Evolutionary conservation across 2,888 invertebrate genomes (phyloP).

Genomic region (Synanthedon myopaeformis): DNA sequence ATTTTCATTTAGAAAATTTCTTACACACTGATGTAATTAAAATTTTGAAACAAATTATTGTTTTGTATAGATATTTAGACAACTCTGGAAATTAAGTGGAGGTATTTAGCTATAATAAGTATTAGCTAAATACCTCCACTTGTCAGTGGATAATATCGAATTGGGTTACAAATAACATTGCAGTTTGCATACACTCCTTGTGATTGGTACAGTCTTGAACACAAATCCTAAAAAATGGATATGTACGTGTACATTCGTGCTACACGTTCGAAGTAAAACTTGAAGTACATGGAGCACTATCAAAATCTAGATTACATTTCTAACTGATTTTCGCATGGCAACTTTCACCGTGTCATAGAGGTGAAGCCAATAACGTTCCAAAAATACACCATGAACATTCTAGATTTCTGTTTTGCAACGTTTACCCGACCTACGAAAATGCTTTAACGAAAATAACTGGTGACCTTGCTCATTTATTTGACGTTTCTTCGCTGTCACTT

Average conservation of each 20-base stretch:
- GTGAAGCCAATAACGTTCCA: conserved; percentile 31
- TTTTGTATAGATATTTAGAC: no score
- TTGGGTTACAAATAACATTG: no score
- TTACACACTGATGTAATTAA: no score
- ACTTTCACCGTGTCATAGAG: conserved; percentile 23
- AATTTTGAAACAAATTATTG: no score
- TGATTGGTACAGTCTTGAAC: no score
- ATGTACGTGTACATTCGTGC: background rate
- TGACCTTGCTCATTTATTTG: conserved; percentile 41
- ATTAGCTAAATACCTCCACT: no score
- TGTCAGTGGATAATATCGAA: no score
- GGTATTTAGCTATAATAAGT: no score
- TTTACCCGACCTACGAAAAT: conserved; percentile 5
- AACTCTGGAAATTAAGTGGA: no score
- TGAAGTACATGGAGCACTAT: background rate
- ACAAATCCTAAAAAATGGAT: no score
- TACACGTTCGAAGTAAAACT: background rate
- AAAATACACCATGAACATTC: conserved; percentile 10
- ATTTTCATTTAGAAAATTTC: no score
- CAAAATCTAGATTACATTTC: background rate
- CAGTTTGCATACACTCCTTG: no score
- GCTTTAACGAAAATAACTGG: conserved; percentile 32
- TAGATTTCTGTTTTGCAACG: background rate
- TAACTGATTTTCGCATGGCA: background rate
- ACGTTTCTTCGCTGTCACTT: conserved; percentile 20